Base-by-base conservation (phyloP, 2,113 vertebrate genomes). In the Rousettus leschenaultii region DNA sequence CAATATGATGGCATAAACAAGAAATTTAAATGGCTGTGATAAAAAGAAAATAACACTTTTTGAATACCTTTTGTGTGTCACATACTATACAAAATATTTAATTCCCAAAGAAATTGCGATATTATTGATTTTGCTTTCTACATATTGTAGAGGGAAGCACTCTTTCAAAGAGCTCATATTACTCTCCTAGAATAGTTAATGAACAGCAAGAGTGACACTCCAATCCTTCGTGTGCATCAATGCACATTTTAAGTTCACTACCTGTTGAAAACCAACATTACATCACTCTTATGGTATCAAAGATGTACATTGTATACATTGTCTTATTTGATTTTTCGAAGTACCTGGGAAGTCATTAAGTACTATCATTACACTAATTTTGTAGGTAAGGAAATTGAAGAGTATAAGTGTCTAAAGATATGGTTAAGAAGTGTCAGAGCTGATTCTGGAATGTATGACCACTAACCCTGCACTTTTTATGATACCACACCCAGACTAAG, bases 121-220 rank as follows among this genome's bases (percentile, higher is more conserved):
- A 6, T 71, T 43, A 89, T 18, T 77, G 66, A 94, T 70, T 94
- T 89, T 75, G 19, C 26, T 94, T 97, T 93, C 38, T 53, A 18
- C 35, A 22, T 77, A 8, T 48, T 71, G 2, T 59, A 12, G 5
- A 22, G 48, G 45, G 51, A 35, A 61, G 18, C 40, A 51, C 28
- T 68, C 51, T 82, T 92, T 86, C 16, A 89, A 63, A 82, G 21
- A 70, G 24, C 43, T 35, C 63, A 55, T 24, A 2, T 78, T 35
- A 45, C 57, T 68, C 75, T 11, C 13, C 22, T 79, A 45, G 70
- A 89, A 53, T 13, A 65, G 77, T 28, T 63, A 55, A 71, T 74
- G 10, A 79, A 43, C 3, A 43, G 57, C 28, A 59, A 73, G 73
- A 68, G 61, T 7, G 10, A 68, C 82, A 78, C 22, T 86, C 74